Percentiles rank a stretch among this genome's conserved stretches.
These are phyloP conservation scores for Deilephila elpenor DNA, from an alignment of 2,888 invertebrate species.

Conservation along the genomic window DNA sequence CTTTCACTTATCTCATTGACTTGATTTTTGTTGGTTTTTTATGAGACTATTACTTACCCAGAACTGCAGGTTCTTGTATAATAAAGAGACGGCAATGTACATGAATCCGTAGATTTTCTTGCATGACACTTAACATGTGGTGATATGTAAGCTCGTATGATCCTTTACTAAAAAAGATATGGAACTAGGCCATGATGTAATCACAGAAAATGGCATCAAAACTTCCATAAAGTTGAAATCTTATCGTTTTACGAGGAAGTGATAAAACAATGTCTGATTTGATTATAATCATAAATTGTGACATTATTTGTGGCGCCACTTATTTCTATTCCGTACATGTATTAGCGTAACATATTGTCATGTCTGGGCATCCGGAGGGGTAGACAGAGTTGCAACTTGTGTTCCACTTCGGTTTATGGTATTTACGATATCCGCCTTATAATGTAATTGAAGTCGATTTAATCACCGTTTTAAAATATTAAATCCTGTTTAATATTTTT, in stretches of 20 bases:
- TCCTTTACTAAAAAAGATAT: neutral
- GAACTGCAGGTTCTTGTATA: too few species aligned
- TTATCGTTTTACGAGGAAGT: conserved; percentile 17
- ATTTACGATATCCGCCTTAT: too few species aligned
- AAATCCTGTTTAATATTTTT: too few species aligned
- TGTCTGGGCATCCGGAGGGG: neutral
- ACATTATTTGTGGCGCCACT: conserved; percentile 20
- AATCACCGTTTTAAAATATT: too few species aligned
- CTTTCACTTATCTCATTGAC: too few species aligned
- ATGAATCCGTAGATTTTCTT: too few species aligned
- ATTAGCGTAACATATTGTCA: neutral
- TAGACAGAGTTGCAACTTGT: neutral
- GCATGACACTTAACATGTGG: neutral
- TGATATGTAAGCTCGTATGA: neutral
- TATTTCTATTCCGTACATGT: conserved; percentile 3
- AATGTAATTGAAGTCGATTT: too few species aligned
- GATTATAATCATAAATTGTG: conserved; percentile 16
- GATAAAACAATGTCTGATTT: conserved; percentile 23
- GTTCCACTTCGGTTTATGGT: too few species aligned
- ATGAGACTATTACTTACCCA: too few species aligned
- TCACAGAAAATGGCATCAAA: conserved; percentile 9
- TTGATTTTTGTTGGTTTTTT: too few species aligned
- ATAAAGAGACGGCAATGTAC: too few species aligned
- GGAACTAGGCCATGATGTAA: conserved; percentile 10
- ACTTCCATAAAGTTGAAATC: conserved; percentile 7